Percentiles rank a stretch among this genome's conserved stretches.
Conservation (phyloP, 2,888 invertebrate genomes). For the Acanthopleura granulata region DNA sequence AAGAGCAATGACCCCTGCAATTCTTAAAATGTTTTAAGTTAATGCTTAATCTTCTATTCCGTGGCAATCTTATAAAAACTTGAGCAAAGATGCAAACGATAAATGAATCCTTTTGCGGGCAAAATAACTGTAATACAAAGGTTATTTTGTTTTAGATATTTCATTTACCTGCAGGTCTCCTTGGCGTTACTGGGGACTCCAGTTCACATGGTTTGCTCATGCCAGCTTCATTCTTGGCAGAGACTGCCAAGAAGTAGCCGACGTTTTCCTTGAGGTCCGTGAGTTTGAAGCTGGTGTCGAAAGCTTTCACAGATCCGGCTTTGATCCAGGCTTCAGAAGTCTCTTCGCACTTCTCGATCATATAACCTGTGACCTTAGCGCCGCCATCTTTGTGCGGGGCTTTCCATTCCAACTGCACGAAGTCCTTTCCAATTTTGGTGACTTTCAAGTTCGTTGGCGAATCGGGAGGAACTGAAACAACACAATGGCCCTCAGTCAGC, state of each 20-base stretch:
- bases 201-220: constrained; percentile 74
- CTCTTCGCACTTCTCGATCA: constrained; percentile 32
- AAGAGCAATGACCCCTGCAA: no score
- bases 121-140: not conserved
- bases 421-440: constrained; percentile 26
- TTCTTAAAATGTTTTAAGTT: no score
- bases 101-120: no score
- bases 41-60: no score
- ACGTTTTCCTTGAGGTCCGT: constrained; percentile 46
- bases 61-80: no score
- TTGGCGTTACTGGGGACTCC: constrained; percentile 27
- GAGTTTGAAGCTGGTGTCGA: constrained; percentile 35
- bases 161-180: constrained; percentile 28
- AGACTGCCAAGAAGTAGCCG: constrained; percentile 87
- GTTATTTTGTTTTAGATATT: not conserved
- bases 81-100: not conserved
- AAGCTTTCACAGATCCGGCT: constrained; percentile 23
- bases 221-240: constrained; percentile 87
- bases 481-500: no score
- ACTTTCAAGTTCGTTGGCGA: constrained; percentile 24
- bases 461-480: constrained; percentile 25
- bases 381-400: constrained; percentile 63
- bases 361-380: constrained; percentile 44
- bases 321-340: constrained; percentile 28
- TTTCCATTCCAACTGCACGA: constrained; percentile 55